These are phyloP conservation scores for Capreolus pygargus DNA, from an alignment of 2,113 vertebrate genomes.

Conservation along the genomic window DNA sequence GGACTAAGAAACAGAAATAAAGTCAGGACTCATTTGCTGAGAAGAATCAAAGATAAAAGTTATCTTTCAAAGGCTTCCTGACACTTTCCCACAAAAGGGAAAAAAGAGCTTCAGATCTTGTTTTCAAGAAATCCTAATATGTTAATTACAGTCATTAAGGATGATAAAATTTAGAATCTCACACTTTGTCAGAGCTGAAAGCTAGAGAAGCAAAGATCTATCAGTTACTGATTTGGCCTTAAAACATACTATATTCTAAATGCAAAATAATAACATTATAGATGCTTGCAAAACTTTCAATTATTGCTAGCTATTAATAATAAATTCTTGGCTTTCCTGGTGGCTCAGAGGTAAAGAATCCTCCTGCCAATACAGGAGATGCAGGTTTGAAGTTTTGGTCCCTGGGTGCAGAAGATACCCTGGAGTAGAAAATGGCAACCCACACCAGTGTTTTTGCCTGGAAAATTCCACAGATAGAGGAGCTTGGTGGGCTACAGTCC, in stretches of 20 bases:
- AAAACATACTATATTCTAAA: slow-evolving; percentile 1
- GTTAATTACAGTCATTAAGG: slow-evolving; percentile 55
- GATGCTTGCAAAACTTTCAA: not conserved
- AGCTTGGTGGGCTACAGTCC: not conserved
- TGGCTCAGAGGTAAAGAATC: not conserved
- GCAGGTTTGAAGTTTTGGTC: not conserved
- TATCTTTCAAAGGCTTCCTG: slow-evolving; percentile 14
- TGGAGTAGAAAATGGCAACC: not conserved
- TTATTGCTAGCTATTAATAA: not conserved
- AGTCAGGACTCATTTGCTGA: not conserved
- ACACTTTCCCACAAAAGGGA: not conserved
- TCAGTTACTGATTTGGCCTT: slow-evolving; percentile 18
- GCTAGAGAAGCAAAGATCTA: slow-evolving; percentile 7
- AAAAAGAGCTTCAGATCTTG: slow-evolving; percentile 31
- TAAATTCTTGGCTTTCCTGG: not conserved
- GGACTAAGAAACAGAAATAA: not conserved
- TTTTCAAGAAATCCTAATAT: slow-evolving; percentile 38
- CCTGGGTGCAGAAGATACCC: not conserved
- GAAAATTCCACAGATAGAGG: not conserved
- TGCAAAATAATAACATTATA: not conserved
- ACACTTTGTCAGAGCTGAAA: slow-evolving; percentile 48
- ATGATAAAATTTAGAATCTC: slow-evolving; percentile 30
- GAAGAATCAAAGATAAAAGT: slow-evolving; percentile 25
- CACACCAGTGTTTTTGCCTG: not conserved
- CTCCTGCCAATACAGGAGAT: not conserved